Conservation (phyloP, 2,113 vertebrate genomes). For the Semicossyphus pulcher region DNA sequence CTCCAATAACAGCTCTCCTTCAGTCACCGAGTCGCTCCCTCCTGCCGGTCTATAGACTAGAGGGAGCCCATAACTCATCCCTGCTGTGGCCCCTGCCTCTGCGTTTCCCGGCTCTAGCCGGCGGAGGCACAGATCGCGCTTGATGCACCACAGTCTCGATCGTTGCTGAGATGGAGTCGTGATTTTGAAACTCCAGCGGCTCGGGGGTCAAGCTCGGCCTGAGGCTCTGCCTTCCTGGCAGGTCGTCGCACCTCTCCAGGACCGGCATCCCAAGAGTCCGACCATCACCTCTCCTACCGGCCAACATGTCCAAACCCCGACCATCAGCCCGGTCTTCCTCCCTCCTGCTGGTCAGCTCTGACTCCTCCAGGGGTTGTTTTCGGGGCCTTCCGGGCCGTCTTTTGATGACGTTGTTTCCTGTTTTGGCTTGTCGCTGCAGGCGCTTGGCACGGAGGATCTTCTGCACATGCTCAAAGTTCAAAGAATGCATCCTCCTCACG, state of each 20-base stretch:
- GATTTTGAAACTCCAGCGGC: constrained; percentile 86
- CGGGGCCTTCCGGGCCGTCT: constrained; percentile 92
- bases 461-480: constrained; percentile 98
- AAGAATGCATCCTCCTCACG: constrained; percentile 94
- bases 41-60: constrained; percentile 71
- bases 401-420: constrained; percentile 98
- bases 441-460: constrained; percentile 99
- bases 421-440: constrained; percentile 99
- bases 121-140: constrained; percentile 86
- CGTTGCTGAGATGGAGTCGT: constrained; percentile 93
- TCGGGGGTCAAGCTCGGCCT: constrained; percentile 83
- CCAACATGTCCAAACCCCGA: constrained; percentile 68
- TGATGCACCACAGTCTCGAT: constrained; percentile 97
- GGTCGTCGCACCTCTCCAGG: constrained; percentile 94
- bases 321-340: constrained; percentile 63
- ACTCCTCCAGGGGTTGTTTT: constrained; percentile 90
- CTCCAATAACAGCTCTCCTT: constrained; percentile 42
- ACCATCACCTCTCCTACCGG: constrained; percentile 56
- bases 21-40: constrained; percentile 30
- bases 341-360: constrained; percentile 50
- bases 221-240: constrained; percentile 89
- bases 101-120: constrained; percentile 82
- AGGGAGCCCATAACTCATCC: constrained; percentile 78
- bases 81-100: constrained; percentile 85
- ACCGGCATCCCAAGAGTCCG: constrained; percentile 92